Conservation (phyloP, 1,140 invertebrate species). For the Ceratina australensis region DNA sequence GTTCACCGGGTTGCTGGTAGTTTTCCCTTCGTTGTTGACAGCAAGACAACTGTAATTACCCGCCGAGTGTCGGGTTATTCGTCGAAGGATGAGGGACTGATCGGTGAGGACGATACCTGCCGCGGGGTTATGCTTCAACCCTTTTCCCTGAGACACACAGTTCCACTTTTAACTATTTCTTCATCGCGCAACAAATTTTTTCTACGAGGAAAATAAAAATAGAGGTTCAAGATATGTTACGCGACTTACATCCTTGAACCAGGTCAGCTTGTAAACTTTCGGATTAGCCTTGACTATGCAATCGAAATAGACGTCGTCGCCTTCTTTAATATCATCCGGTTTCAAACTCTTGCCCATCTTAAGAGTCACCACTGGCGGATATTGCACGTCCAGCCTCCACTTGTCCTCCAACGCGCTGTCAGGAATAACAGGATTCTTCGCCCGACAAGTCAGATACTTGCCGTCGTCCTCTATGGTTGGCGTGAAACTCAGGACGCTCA, state of each 20-base stretch:
- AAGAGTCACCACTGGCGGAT: slow-evolving; percentile 87
- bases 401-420: slow-evolving; percentile 91
- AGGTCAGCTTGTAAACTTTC: slow-evolving; percentile 88
- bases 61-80: slow-evolving; percentile 87
- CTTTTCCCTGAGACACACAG: slow-evolving; percentile 82
- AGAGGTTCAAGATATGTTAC: neutral
- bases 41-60: slow-evolving; percentile 91
- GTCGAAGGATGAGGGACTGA: slow-evolving; percentile 90
- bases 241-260: slow-evolving; percentile 90
- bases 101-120: slow-evolving; percentile 90
- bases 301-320: slow-evolving; percentile 90
- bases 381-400: slow-evolving; percentile 88
- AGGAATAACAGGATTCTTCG: slow-evolving; percentile 90
- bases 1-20: slow-evolving; percentile 88
- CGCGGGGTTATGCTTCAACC: slow-evolving; percentile 88
- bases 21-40: slow-evolving; percentile 89
- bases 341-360: slow-evolving; percentile 89
- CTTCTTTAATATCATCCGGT: slow-evolving; percentile 91
- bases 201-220: too few relatives aligned
- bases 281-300: slow-evolving; percentile 90
- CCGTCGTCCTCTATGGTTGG: slow-evolving; percentile 92
- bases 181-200: too few relatives aligned
- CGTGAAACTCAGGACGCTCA: slow-evolving; percentile 89
- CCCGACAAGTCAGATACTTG: slow-evolving; percentile 91
- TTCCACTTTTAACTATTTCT: too few relatives aligned